Percentiles rank a stretch among this genome's conserved stretches.
Conservation (phyloP, 2,113 vertebrate genomes). For the Cryptotis parvus region DNA sequence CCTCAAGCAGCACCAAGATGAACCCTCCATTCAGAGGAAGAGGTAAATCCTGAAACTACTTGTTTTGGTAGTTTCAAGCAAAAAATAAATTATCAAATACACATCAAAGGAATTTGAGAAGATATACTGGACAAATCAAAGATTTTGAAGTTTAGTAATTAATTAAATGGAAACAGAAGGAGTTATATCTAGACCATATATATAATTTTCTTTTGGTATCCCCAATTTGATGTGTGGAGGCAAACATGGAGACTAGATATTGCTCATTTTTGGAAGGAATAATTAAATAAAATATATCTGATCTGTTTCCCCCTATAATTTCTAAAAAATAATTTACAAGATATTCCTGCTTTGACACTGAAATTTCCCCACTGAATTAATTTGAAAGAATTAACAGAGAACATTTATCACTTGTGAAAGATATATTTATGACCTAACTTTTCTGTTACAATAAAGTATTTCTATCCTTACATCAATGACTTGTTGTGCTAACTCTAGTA, state of each 20-base stretch:
- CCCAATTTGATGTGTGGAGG: neutral
- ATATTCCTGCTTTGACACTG: neutral
- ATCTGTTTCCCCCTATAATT: neutral
- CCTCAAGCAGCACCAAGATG: too few relatives aligned
- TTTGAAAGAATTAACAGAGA: neutral
- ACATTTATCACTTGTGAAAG: neutral
- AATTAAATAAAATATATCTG: neutral
- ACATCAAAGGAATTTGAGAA: neutral
- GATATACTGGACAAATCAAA: neutral
- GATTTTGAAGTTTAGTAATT: neutral
- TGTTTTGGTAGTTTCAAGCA: too few relatives aligned
- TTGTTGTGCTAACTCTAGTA: neutral
- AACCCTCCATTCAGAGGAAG: too few relatives aligned
- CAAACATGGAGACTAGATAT: neutral
- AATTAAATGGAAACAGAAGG: neutral
- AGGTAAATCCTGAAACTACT: too few relatives aligned
- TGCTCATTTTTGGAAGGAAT: neutral
- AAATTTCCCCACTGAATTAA: neutral
- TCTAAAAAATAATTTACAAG: neutral
- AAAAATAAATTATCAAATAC: neutral
- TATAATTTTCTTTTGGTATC: neutral
- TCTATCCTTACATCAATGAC: neutral
- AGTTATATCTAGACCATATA: neutral
- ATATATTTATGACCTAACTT: neutral
- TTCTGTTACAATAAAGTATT: neutral